Evolutionary conservation across 1,140 invertebrate species (phyloP).

Genomic region (Drosophila subobscura): DNA sequence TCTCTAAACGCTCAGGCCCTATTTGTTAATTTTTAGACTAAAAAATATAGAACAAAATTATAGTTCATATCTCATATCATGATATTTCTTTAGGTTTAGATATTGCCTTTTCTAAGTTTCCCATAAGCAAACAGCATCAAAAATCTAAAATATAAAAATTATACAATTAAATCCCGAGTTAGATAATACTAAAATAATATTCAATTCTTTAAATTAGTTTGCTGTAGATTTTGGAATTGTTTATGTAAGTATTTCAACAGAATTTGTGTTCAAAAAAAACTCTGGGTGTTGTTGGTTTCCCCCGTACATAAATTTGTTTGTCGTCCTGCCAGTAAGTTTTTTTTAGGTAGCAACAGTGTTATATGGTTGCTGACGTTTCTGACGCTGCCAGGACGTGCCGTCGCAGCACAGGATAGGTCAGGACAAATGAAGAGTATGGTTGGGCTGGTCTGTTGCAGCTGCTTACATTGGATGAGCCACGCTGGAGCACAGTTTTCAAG

Average conservation of each 20-base stretch:
- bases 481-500: constrained; percentile 82
- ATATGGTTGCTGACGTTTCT: constrained; percentile 78
- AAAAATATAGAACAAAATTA: too few species aligned
- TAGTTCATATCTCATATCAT: too few species aligned
- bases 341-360: constrained; percentile 64
- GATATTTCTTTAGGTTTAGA: too few species aligned
- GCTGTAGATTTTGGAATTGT: neutral
- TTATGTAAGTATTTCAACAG: neutral
- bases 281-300: too few species aligned
- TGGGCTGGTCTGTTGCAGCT: constrained; percentile 36
- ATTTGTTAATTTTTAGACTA: too few species aligned
- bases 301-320: constrained; percentile 9
- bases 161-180: too few species aligned
- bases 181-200: neutral
- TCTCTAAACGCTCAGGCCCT: too few species aligned
- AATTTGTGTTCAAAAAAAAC: too few species aligned
- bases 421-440: constrained; percentile 15
- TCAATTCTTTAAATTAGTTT: too few species aligned
- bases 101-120: too few species aligned
- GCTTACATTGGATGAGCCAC: constrained; percentile 80
- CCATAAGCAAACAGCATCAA: too few species aligned
- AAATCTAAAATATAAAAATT: neutral
- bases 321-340: constrained; percentile 40
- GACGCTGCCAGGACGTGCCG: constrained; percentile 63
- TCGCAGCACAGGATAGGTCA: constrained; percentile 33